A percentile compares a stretch with the other conserved stretches of the same genome.
Evolutionary conservation across 2,888 invertebrate genomes (phyloP).

Genomic region (Sericinus montela): DNA sequence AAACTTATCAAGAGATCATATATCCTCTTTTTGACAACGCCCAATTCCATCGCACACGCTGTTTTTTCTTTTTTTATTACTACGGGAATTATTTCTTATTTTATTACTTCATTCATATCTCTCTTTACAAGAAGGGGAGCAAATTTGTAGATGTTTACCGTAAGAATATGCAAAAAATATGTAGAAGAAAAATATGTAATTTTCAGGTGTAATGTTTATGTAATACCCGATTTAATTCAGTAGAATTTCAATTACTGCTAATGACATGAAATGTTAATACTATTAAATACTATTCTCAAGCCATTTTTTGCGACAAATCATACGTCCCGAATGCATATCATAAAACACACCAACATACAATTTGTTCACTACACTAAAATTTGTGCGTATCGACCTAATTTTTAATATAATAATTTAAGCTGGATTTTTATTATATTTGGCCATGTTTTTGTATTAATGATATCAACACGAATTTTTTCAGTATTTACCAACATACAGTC

Average conservation of each 20-base stretch:
- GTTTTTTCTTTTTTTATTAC: too few species aligned
- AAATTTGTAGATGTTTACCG: too few species aligned
- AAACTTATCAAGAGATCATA: too few species aligned
- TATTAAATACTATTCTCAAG: not conserved
- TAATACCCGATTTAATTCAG: too few species aligned
- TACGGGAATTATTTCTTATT: too few species aligned
- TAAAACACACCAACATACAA: conserved; percentile 40
- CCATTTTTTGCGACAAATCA: conserved; percentile 21
- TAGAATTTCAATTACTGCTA: not conserved
- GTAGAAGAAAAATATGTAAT: too few species aligned
- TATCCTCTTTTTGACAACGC: too few species aligned
- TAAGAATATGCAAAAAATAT: too few species aligned
- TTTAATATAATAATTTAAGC: conserved; percentile 42
- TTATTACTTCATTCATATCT: too few species aligned
- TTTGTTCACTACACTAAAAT: conserved; percentile 62
- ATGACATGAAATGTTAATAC: conserved; percentile 1
- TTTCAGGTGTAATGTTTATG: too few species aligned
- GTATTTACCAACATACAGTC: not conserved
- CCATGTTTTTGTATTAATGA: not conserved
- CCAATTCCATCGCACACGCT: too few species aligned
- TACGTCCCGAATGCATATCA: conserved; percentile 25
- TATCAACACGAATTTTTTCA: not conserved
- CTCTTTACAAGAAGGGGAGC: too few species aligned
- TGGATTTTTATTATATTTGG: conserved; percentile 4
- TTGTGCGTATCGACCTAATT: conserved; percentile 74